Evolutionary conservation across 2,797 vertebrate genomes (phyloP).

Genomic region (Lutjanus argentimaculatus): DNA sequence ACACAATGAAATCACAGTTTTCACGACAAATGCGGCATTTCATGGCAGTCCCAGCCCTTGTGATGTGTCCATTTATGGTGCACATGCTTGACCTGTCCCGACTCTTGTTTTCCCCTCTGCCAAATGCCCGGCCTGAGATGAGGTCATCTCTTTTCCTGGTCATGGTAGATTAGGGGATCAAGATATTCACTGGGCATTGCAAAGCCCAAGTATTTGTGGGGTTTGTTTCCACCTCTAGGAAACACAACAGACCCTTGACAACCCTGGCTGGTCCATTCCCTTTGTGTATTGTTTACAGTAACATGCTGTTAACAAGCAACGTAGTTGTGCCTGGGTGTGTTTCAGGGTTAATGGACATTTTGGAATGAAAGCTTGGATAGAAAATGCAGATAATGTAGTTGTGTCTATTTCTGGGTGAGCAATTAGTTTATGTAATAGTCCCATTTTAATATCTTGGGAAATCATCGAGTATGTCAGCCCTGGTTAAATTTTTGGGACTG

Average conservation of each 20-base stretch:
- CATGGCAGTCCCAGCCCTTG: conserved; percentile 38
- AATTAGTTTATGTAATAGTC: conserved; percentile 86
- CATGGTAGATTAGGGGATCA: conserved; percentile 76
- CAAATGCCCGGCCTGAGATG: conserved; percentile 74
- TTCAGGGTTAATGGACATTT: conserved; percentile 44
- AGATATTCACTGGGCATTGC: conserved; percentile 71
- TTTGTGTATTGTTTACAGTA: conserved; percentile 62
- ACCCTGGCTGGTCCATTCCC: conserved; percentile 48
- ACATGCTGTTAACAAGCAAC: conserved; percentile 29
- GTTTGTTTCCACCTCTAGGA: conserved; percentile 72
- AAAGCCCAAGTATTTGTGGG: conserved; percentile 73
- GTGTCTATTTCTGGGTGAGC: conserved; percentile 82
- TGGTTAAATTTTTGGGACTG: conserved; percentile 79
- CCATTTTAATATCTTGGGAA: conserved; percentile 83
- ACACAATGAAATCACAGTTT: conserved; percentile 44
- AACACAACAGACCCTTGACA: conserved; percentile 74
- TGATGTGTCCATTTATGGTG: conserved; percentile 82
- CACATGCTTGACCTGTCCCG: conserved; percentile 66
- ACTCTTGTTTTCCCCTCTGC: conserved; percentile 58
- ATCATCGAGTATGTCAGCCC: conserved; percentile 76
- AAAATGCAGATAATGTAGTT: conserved; percentile 54
- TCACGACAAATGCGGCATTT: conserved; percentile 54
- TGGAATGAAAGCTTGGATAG: conserved; percentile 62
- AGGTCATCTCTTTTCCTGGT: conserved; percentile 85
- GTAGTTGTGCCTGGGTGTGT: conserved; percentile 23